Base-by-base conservation (phyloP, 2,888 invertebrate species). In the Amiota mariae region DNA sequence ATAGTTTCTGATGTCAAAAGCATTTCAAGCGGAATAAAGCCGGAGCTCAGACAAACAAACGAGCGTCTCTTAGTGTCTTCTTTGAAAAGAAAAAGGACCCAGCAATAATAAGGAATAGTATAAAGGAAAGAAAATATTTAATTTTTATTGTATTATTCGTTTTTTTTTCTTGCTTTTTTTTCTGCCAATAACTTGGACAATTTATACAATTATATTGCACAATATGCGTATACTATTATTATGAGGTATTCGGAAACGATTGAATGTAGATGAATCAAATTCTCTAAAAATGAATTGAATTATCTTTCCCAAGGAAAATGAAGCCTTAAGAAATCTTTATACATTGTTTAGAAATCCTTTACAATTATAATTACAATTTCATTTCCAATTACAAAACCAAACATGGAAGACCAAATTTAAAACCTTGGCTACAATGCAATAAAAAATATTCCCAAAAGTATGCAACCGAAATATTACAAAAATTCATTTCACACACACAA, bases 1-100 rank as follows among this genome's bases (percentile, higher is more conserved):
- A 83, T 82, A 82, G 85, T 85, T 85, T 85, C 82, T 79, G 81
- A 81, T 86, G 85, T 86, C 86, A 82, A 81, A 82, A 81, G 79
- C 81, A 77, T 78, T 76, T 76, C 73, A 75, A 77, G 54, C 56
- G 71, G 36, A 36, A 36, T 36, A 36, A 36, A 36, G 36, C 36
- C 36, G 36, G 36, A 72, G 24, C 49, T 51, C 49, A 61, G 48
- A 48, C 4, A 15, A 61, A 63, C 15, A 61, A 49, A 54, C 63
- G 51, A 46, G 6, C 8, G 64, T 51, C 15, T 11, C 18, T 18
- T 59, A n/a, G n/a, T 20, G n/a, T 59, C 59, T 59, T 2, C 11
- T 59, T 59, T 59, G n/a, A 20, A 59, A 18, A 6, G 18, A 1
- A 15, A 18, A 18, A 18, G 4, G 24, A 20, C 1, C 18, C 10